phyloP scores from a whole-genome alignment of 2,113 vertebrate species.

The Psittacula cyanocephala region DNA sequence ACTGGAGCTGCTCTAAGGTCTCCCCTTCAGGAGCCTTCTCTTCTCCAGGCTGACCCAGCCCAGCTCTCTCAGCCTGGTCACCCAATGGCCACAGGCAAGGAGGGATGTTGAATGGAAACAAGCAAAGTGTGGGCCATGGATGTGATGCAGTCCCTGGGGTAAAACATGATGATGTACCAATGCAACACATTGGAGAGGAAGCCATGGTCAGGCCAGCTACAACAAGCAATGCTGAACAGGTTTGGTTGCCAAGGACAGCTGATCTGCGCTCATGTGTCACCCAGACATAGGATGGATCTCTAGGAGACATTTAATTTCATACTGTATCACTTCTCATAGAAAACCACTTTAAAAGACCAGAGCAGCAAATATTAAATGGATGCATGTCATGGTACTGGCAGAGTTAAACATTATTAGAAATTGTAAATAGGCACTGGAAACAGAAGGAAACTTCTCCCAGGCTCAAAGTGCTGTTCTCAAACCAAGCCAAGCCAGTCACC shows the following conservation, averaged over 20 bases:
- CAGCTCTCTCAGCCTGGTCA: neutral
- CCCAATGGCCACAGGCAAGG: neutral
- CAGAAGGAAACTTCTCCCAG: neutral
- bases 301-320: neutral
- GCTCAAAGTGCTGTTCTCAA: neutral
- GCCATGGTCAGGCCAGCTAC: too few species aligned
- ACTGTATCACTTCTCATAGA: neutral
- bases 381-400: neutral
- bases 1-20: neutral
- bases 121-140: fast-evolving
- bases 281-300: neutral
- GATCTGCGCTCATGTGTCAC: fast-evolving
- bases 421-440: neutral
- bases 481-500: neutral
- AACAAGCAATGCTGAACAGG: neutral
- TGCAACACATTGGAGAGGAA: fast-evolving
- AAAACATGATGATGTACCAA: fast-evolving
- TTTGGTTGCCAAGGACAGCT: neutral
- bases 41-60: neutral
- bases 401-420: neutral
- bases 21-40: neutral
- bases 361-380: neutral
- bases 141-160: too few species aligned
- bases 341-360: neutral
- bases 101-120: fast-evolving